Percentiles rank a stretch among this genome's conserved stretches.
These are phyloP conservation scores for Anseranas semipalmata DNA, from an alignment of 2,113 vertebrate genomes.

Conservation along the genomic window DNA sequence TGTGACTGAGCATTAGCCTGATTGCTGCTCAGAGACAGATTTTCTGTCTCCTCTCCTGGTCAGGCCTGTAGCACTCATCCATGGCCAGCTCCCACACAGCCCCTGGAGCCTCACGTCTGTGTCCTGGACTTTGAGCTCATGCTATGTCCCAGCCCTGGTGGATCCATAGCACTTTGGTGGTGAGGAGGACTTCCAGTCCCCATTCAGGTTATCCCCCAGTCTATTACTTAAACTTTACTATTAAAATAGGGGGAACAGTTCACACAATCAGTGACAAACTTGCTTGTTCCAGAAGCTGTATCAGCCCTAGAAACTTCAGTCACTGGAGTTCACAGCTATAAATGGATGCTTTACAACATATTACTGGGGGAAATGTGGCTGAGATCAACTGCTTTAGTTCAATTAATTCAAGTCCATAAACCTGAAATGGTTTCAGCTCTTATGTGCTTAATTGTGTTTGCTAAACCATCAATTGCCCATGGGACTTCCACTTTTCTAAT, in stretches of 20 bases:
- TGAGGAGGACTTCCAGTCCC: not conserved
- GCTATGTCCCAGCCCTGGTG: not conserved
- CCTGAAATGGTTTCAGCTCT: not conserved
- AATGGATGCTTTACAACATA: not conserved
- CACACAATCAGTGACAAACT: fast-evolving
- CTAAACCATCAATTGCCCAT: not conserved
- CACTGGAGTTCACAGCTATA: not conserved
- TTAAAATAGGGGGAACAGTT: not conserved
- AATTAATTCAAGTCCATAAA: not conserved
- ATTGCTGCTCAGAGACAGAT: not conserved
- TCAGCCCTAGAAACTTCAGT: not conserved
- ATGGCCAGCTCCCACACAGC: not conserved
- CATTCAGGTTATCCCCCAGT: not conserved
- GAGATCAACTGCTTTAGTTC: not conserved
- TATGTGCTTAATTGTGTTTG: not conserved
- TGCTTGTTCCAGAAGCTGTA: not conserved
- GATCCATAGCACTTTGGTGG: not conserved
- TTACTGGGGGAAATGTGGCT: not conserved
- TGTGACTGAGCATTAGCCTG: not conserved
- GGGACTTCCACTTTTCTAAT: not conserved
- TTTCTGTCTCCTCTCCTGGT: not conserved
- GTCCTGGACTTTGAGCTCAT: not conserved
- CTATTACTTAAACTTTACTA: not conserved
- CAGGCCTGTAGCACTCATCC: not conserved
- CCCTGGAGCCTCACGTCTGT: not conserved